Base-by-base conservation (phyloP, 2,797 vertebrate genomes). In the Knipowitschia caucasica region DNA sequence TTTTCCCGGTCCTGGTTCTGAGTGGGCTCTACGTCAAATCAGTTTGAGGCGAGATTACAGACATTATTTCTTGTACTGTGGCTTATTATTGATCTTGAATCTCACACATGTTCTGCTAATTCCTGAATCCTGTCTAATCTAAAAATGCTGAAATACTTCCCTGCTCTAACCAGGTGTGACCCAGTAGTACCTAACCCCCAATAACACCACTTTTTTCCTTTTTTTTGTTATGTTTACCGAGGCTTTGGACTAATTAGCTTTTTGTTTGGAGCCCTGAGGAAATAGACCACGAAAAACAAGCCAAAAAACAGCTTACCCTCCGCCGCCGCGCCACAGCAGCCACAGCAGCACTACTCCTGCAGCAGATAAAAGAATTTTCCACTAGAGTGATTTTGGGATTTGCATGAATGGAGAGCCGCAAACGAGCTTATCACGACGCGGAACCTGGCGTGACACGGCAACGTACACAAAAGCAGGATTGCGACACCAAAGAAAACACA, bases 191-290 rank as follows among this genome's bases (percentile, higher is more conserved):
- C 44, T 6, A 17, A 6, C 1, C 27, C 17, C 17, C 27, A 20
- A 21, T 30, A 5, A 46, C 2, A 23, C 2, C 1, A 2, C 3
- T 29, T 27, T 34, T 31, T 1, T 34, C 1, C 3, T 3, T 29
- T 27, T 34, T 31, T 1, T 34, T 23, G 20, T 31, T 29, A 12
- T 42, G 6, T 40, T 38, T 10, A 10, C 49, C 59, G 29, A 50
- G 29, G 50, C 30, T 23, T 26, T 12, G 58, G 18, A 54, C 56
- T 72, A 77, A 79, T 75, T 71, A 69, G 25, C 24, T 40, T 53
- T 38, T 53, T 55, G 30, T 67, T 43, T 33, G 35, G 18, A 39
- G n/a, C 24, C 46, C 64, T 24, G 10, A 52, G 50, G 49, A 73
- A 71, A 52, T 20, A 51, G 21, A 31, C 6, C 23, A 56, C n/a